These are phyloP conservation scores for Pararge aegeria DNA, from an alignment of 1,140 invertebrate species.

Conservation along the genomic window DNA sequence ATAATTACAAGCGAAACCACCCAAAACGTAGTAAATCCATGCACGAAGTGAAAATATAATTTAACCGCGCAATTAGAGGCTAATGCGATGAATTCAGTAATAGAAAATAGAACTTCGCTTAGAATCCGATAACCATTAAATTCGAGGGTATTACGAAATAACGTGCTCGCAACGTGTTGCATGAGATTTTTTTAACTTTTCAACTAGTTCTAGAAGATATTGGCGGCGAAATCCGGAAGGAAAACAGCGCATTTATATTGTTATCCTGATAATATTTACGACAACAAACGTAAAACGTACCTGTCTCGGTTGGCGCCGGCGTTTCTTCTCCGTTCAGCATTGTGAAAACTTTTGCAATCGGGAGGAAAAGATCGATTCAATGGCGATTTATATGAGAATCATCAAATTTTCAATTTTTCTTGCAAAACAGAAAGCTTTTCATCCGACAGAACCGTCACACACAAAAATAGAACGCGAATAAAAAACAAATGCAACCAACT, in stretches of 20 bases:
- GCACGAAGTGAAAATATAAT: constrained; percentile 69
- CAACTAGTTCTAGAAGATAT: constrained; percentile 23
- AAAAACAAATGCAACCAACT: constrained; percentile 75
- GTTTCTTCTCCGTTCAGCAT: constrained; percentile 74
- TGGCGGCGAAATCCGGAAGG: constrained; percentile 40
- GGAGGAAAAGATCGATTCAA: constrained; percentile 46
- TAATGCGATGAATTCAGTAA: background rate
- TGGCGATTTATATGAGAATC: constrained; percentile 52
- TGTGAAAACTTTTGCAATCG: constrained; percentile 51
- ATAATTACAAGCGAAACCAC: constrained; percentile 64
- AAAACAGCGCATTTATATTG: constrained; percentile 52
- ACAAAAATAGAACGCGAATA: constrained; percentile 79
- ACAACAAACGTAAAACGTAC: constrained; percentile 66
- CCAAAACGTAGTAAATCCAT: constrained; percentile 58
- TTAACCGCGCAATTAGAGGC: constrained; percentile 40
- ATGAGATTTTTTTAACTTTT: constrained; percentile 10
- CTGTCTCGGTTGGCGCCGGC: constrained; percentile 49
- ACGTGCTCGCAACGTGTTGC: constrained; percentile 23
- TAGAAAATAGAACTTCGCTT: background rate
- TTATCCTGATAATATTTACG: constrained; percentile 45
- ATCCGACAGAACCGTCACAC: constrained; percentile 71
- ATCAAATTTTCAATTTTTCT: constrained; percentile 46
- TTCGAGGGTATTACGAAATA: constrained; percentile 56
- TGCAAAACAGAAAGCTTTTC: constrained; percentile 58
- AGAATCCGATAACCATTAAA: too few relatives aligned